These are phyloP conservation scores for Sphaerophoria rueppellii DNA, from an alignment of 2,888 invertebrate genomes.

Conservation along the genomic window DNA sequence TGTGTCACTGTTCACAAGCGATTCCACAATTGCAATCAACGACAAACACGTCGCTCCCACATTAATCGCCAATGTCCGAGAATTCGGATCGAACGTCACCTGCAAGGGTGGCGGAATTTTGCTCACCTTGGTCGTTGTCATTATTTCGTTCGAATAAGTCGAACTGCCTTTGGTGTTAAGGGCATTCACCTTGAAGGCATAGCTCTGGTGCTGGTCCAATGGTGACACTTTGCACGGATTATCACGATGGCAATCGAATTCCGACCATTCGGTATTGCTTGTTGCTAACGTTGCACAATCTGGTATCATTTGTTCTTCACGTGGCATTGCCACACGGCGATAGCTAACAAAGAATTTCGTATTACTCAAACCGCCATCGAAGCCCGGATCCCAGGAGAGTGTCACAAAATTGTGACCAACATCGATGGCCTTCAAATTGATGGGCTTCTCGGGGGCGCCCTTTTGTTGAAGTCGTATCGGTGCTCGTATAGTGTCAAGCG, in stretches of 20 bases:
- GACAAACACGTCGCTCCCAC: conserved; percentile 91
- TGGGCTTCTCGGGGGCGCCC: conserved; percentile 93
- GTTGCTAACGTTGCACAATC: conserved; percentile 85
- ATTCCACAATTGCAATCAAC: conserved; percentile 89
- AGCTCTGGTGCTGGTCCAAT: conserved; percentile 93
- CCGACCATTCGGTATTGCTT: conserved; percentile 88
- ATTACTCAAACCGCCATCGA: conserved; percentile 93
- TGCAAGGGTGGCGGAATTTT: conserved; percentile 91
- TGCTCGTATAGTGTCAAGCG: conserved; percentile 89
- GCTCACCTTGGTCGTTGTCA: conserved; percentile 92
- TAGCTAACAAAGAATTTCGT: conserved; percentile 95
- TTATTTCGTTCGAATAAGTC: conserved; percentile 92
- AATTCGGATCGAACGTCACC: conserved; percentile 91
- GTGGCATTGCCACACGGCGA: conserved; percentile 85
- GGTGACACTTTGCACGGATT: conserved; percentile 95
- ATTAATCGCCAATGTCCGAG: conserved; percentile 89
- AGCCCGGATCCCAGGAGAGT: conserved; percentile 93
- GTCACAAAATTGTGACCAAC: conserved; percentile 91
- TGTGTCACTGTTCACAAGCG: conserved; percentile 85
- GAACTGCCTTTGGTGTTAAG: conserved; percentile 94
- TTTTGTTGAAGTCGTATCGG: conserved; percentile 92
- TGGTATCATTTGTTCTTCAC: conserved; percentile 85
- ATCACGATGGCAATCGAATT: conserved; percentile 91
- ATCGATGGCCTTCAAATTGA: conserved; percentile 87
- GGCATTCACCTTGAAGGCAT: conserved; percentile 94